Conservation (phyloP, 2,113 vertebrate species). For the Pristiophorus japonicus region DNA sequence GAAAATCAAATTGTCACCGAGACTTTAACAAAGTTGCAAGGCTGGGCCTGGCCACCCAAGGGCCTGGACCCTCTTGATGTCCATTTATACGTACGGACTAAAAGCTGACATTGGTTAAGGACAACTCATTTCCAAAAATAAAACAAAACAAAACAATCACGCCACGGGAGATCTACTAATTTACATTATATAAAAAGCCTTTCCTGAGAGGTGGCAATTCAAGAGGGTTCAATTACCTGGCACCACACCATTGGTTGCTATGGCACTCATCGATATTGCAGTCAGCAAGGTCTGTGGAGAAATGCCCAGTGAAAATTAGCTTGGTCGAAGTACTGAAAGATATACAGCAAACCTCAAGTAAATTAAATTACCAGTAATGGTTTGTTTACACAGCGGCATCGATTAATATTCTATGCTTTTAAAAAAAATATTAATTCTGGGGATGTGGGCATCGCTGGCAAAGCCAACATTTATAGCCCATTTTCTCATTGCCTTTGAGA, state of each 20-base stretch:
- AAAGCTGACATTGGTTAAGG: background rate
- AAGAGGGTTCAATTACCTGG: constrained; percentile 64
- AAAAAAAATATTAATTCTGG: background rate
- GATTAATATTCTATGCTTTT: background rate
- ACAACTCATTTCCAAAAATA: background rate
- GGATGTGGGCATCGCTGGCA: background rate
- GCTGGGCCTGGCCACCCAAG: background rate
- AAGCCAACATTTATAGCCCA: background rate
- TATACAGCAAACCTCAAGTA: background rate
- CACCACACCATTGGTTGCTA: constrained; percentile 92
- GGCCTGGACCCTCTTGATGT: background rate
- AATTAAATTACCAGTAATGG: background rate
- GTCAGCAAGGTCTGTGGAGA: constrained; percentile 84
- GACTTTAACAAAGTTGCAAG: background rate
- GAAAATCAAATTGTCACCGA: background rate
- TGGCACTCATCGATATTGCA: constrained; percentile 95
- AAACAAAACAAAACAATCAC: too few species aligned
- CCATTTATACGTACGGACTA: background rate
- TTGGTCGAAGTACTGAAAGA: background rate
- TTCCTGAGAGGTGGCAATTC: background rate
- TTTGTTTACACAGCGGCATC: background rate
- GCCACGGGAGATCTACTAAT: background rate
- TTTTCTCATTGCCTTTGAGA: background rate
- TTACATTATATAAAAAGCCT: background rate
- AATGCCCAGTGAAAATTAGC: constrained; percentile 34